Evolutionary conservation across 2,113 vertebrate genomes (phyloP), one percentile per base, ranked within the genome.

Genomic region (Aramus guarauna): DNA sequence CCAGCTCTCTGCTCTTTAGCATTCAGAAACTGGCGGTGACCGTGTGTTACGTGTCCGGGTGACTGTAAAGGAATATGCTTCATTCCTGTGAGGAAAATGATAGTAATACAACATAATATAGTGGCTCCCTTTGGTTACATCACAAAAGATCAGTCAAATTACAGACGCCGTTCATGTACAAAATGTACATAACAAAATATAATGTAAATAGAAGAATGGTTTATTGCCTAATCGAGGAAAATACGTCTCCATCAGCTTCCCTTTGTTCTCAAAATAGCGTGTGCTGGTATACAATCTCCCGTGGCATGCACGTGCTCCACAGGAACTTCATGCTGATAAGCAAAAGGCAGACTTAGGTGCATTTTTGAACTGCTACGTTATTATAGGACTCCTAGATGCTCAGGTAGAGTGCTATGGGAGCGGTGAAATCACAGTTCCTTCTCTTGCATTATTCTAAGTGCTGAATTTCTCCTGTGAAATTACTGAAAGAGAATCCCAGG

Each of bases 281-380:
- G n/a, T 69, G 22, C 66, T 58, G 21, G 18, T 67, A 22, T 50
- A 41, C 21, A 15, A 43, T 50, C 47, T 64, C 21, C 50, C 39
- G 39, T 5, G 5, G 39, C 1, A 0, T 26, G 45, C 32, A 27
- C 1, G 2, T 55, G 58, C 41, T 81, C 71, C 18, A 6, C 0
- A 1, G 71, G 43, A 58, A 15, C 26, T 37, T 82, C 34, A 52
- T 2, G 4, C 18, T 62, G 43, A 39, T 69, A 18, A 82, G 48
- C 21, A 55, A 62, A 56, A 73, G 24, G 6, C 41, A 41, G 34
- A 19, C 26, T 62, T 32, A 58, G 77, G 64, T 30, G 34, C 1
- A 1, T 53, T 58, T 62, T 62, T 1, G 2, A n/a, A 30, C 15
- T 17, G 20, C 26, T 64, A 5, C 9, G 21, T 2, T 18, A 18